Conservation (phyloP, 2,113 vertebrate species). For the Epinephelus cyanopodus region DNA sequence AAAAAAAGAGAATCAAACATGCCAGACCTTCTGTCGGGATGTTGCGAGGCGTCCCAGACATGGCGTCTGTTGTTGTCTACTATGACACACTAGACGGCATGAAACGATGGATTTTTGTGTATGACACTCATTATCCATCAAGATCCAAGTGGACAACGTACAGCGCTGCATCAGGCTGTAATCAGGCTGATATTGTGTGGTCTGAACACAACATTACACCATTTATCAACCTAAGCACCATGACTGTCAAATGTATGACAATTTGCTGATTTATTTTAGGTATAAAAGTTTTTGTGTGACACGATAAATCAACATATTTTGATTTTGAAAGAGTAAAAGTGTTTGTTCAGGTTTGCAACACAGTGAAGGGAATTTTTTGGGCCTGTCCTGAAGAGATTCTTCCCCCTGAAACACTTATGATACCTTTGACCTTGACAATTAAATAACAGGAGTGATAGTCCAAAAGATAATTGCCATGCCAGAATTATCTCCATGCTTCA, state of each 20-base stretch:
- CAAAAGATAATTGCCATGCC: background rate
- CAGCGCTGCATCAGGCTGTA: no score
- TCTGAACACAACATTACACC: background rate
- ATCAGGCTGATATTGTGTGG: no score
- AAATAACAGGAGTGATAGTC: slow-evolving; percentile 13
- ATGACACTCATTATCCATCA: no score
- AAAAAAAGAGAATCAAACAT: no score
- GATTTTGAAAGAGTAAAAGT: background rate
- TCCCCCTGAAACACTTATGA: background rate
- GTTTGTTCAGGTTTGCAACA: background rate
- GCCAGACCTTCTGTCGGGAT: no score
- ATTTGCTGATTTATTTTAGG: background rate
- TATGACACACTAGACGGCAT: no score
- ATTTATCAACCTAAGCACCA: background rate
- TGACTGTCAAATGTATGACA: background rate
- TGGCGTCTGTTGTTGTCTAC: no score
- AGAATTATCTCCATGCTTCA: slow-evolving; percentile 16
- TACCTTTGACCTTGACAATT: slow-evolving; percentile 37
- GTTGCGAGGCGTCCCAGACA: no score
- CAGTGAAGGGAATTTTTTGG: background rate
- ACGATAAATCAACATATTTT: background rate
- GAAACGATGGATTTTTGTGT: no score
- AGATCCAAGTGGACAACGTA: no score
- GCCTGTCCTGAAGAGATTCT: background rate
- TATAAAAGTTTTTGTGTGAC: background rate